Base-by-base conservation (phyloP, 2,113 vertebrate genomes). In the Sorex fumeus region DNA sequence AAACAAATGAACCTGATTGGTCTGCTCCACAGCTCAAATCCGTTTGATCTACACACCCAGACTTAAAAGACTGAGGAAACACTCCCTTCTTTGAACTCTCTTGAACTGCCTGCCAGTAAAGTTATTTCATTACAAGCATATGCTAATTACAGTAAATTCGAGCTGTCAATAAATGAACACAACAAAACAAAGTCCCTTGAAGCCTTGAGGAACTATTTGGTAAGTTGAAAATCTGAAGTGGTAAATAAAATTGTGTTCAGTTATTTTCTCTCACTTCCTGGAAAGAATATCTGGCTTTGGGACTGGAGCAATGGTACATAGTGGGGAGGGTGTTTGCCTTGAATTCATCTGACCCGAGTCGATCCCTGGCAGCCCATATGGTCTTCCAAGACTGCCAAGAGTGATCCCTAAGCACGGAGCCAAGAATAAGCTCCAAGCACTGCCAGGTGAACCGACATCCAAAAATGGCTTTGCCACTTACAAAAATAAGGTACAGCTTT, bases 201-300 rank as follows among this genome's bases (percentile, higher is more conserved):
- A 83, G 53, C 53, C 79, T 60, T 30, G 72, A 89, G 45, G 76
- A 72, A 3, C 69, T 93, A 69, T 27, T 84, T 80, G 53, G 13
- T 66, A 70, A 80, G 28, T 57, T 85, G 43, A 72, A 78, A 87
- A n/a, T 77, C 1, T 69, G 21, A 95, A 70, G 25, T 53, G 71
- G 80, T 76, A 70, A 94, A 83, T 96, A 90, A 85, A 95, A 76
- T 71, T 47, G 12, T 80, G 21, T 84, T n/a, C n/a, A n/a, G n/a
- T n/a, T 83, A 21, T 30, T 6, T 6, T 75, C 45, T 93, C 70
- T 25, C 66, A 50, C 11, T 79, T 84, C 85, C 72, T 40, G 32
- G 25, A 89, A 93, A 32, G 28, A 3, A 0, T 13, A 15, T 34
- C 62, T 23, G 30, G 30, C n/a, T 36, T 50, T 50, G 47, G 47